Evolutionary conservation across 2,888 invertebrate species (phyloP).

Genomic region (Leptodirus hochenwartii): DNA sequence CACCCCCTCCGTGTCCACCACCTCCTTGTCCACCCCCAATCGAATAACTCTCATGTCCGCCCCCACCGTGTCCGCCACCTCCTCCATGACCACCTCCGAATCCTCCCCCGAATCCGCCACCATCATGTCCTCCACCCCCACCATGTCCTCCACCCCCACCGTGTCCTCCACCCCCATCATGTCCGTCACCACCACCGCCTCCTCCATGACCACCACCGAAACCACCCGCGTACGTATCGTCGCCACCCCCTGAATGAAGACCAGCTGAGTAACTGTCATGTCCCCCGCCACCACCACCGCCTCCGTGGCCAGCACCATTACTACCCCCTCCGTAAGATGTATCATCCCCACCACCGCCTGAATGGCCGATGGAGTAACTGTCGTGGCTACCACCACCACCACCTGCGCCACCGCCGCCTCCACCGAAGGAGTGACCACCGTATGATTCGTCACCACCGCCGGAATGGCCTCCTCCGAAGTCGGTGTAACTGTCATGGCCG

Average conservation of each 20-base stretch:
- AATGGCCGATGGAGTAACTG: background rate
- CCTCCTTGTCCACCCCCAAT: slow-evolving; percentile 12
- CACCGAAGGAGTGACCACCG: slow-evolving; percentile 19
- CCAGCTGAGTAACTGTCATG: background rate
- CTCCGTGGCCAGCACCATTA: slow-evolving; percentile 19
- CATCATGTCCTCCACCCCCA: slow-evolving; percentile 9
- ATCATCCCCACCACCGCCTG: slow-evolving; percentile 1
- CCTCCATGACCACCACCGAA: slow-evolving; percentile 20
- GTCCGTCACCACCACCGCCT: slow-evolving; percentile 13
- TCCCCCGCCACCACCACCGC: slow-evolving; percentile 17
- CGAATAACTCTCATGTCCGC: slow-evolving; percentile 13
- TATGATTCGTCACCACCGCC: slow-evolving; percentile 13
- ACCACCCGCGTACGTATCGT: slow-evolving; percentile 16
- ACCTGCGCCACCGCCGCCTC: slow-evolving; percentile 21
- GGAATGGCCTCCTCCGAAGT: slow-evolving; percentile 26
- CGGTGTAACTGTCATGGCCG: slow-evolving; percentile 10
- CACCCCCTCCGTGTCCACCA: slow-evolving; percentile 7
- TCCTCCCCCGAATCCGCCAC: no score
- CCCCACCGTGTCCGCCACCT: slow-evolving; percentile 10
- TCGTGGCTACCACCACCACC: slow-evolving; percentile 16
- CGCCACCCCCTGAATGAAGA: slow-evolving; percentile 3
- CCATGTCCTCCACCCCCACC: no score
- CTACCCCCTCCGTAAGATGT: slow-evolving; percentile 19
- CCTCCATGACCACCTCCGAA: slow-evolving; percentile 9
- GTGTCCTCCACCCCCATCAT: no score